phyloP scores from a whole-genome alignment of 2,113 vertebrate species.

The Mustela nigripes region DNA sequence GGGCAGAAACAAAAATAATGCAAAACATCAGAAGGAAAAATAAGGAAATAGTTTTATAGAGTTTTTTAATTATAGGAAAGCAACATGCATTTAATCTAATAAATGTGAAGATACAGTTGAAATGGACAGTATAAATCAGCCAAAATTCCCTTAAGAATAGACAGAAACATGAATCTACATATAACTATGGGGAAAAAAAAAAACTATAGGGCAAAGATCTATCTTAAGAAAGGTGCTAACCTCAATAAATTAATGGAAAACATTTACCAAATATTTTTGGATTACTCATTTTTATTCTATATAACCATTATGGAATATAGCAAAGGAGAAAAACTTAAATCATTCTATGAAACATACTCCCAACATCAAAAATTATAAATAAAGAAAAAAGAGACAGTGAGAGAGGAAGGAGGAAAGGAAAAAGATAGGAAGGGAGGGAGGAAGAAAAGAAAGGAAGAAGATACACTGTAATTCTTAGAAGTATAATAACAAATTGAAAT shows the following conservation, averaged over 20 bases:
- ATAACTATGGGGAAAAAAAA: background rate
- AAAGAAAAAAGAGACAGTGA: background rate
- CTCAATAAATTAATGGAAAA: background rate
- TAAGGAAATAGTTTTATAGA: background rate
- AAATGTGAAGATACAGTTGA: background rate
- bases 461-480: background rate
- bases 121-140: conserved; percentile 17
- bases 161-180: conserved; percentile 8
- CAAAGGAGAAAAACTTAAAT: conserved; percentile 46
- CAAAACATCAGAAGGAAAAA: background rate
- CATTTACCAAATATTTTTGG: background rate
- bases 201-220: background rate
- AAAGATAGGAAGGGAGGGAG: background rate
- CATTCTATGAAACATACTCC: background rate
- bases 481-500: background rate
- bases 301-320: background rate
- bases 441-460: background rate
- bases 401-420: background rate
- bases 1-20: background rate
- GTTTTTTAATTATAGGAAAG: conserved; percentile 18
- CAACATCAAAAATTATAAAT: background rate
- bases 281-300: background rate
- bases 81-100: conserved; percentile 9
- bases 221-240: conserved; percentile 32
- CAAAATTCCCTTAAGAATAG: conserved; percentile 36